phyloP scores from a whole-genome alignment of 1,140 invertebrate species.

The Solenopsis fugax region DNA sequence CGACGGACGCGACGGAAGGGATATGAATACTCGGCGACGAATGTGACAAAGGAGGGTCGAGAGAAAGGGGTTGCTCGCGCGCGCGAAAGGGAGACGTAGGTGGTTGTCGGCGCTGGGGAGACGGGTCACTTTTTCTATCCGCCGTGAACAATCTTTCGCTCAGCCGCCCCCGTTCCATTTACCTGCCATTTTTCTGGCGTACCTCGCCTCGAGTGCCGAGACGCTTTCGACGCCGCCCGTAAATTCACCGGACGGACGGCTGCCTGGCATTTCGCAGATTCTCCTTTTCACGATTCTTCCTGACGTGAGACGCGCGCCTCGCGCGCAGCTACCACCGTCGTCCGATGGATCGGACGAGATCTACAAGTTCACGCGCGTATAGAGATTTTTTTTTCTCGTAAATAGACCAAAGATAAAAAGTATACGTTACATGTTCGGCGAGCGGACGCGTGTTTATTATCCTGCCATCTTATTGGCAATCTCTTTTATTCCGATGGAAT shows the following conservation, averaged over 20 bases:
- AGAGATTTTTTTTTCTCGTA: not conserved
- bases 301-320: constrained; percentile 20
- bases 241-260: constrained; percentile 57
- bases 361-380: not conserved
- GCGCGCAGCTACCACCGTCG: not conserved
- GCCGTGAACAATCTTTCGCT: constrained; percentile 45
- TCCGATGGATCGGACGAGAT: not conserved
- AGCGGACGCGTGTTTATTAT: not conserved
- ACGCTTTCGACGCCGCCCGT: constrained; percentile 45
- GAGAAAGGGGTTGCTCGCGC: constrained; percentile 18
- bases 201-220: constrained; percentile 22
- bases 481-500: constrained; percentile 21
- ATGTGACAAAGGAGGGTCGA: constrained; percentile 32
- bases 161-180: constrained; percentile 1
- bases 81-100: constrained; percentile 55
- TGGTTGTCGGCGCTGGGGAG: constrained; percentile 49
- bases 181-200: constrained; percentile 63
- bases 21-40: constrained; percentile 37
- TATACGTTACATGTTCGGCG: not conserved
- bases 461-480: not conserved
- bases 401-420: not conserved
- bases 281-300: constrained; percentile 35
- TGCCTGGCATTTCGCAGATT: constrained; percentile 46
- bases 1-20: constrained; percentile 1
- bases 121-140: constrained; percentile 55